Base-by-base conservation (phyloP, 1,140 invertebrate species). In the Schmidtea mediterranea region DNA sequence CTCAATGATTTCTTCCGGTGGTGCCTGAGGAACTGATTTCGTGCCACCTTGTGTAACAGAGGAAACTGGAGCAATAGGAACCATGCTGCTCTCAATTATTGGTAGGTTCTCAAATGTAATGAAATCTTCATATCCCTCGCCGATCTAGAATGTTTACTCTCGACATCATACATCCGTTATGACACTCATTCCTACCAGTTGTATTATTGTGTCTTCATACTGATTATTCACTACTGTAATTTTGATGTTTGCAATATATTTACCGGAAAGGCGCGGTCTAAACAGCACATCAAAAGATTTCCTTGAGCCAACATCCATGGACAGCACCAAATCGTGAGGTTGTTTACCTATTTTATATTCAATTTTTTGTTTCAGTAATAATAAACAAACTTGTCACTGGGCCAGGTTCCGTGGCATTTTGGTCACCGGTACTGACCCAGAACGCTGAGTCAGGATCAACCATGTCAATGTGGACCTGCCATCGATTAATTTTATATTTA, bases 101-200 rank as follows among this genome's bases (percentile, higher is more conserved):
- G 55, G 57, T 9, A 66, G 59, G 51, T 64, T 64, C 45, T 65
- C 61, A 12, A 67, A 53, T 6, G 62, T 62, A 43, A 67, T 59
- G 46, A 65, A 62, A 52, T 67, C 63, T 40, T 59, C 54, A 48
- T 66, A 67, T n/a, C 63, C 62, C 48, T 65, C 63, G 0, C 62
- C 65, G 6, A 66, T 58, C 43, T 64, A 49, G 55, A 19, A n/a
- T n/a, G n/a, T n/a, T n/a, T n/a, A n/a, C n/a, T n/a, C n/a, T n/a
- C n/a, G n/a, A n/a, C n/a, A 43, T 43, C 9, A 8, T 8, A 43
- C n/a, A n/a, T n/a, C 10, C 36, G 10, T 10, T 10, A 10, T 37
- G 36, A 37, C 36, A 37, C 9, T 10, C 36, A 37, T 21, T 5
- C 45, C 22, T 16, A 46, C 23, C 22, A 53, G 19, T 36, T 64